phyloP scores from a whole-genome alignment of 2,888 invertebrate genomes.

The Perizoma flavofasciatum region DNA sequence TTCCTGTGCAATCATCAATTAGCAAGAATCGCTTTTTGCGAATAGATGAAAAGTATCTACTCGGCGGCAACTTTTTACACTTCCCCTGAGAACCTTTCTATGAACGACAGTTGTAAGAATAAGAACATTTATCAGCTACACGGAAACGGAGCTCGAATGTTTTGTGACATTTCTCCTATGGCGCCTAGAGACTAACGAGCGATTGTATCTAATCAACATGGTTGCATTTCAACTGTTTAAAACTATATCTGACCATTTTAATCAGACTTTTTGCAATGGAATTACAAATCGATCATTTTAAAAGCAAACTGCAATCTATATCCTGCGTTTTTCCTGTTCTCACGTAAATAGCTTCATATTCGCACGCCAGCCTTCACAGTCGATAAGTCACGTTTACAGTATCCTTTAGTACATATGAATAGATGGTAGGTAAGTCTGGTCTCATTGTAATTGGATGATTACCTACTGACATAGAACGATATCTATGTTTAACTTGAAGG shows the following conservation, averaged over 20 bases:
- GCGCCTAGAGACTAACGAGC: constrained; percentile 16
- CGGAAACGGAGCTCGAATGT: constrained; percentile 29
- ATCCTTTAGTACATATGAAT: constrained; percentile 33
- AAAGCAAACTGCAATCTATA: constrained; percentile 7
- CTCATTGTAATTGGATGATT: constrained; percentile 57
- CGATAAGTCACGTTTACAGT: constrained; percentile 34
- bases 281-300: constrained; percentile 12
- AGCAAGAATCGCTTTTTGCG: constrained; percentile 39
- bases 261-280: neutral
- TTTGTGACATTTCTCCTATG: constrained; percentile 31
- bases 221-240: neutral
- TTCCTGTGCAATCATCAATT: constrained; percentile 49
- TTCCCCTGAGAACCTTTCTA: constrained; percentile 29
- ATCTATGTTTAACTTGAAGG: constrained; percentile 20
- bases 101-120: constrained; percentile 19
- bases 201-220: constrained; percentile 3
- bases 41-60: neutral
- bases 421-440: constrained; percentile 27
- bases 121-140: constrained; percentile 14
- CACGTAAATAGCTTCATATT: constrained; percentile 14
- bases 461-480: constrained; percentile 52
- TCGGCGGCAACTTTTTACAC: constrained; percentile 30
- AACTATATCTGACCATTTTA: too few species aligned
- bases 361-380: constrained; percentile 29
- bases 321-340: constrained; percentile 23